Evolutionary conservation across 2,888 invertebrate genomes (phyloP).

Genomic region (Molanna angustata): DNA sequence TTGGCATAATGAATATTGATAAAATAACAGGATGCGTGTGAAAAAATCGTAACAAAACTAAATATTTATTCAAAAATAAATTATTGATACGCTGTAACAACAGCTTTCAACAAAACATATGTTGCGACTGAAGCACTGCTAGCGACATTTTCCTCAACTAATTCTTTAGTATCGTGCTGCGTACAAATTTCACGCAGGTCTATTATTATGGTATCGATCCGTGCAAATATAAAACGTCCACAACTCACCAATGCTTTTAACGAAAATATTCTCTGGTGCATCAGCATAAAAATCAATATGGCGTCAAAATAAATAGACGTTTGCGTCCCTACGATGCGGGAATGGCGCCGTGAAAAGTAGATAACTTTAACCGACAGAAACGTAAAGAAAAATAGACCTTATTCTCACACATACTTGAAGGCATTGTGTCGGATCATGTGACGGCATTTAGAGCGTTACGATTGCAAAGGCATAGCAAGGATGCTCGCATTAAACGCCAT

Average conservation of each 20-base stretch:
- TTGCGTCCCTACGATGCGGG: neutral
- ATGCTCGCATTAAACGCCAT: neutral
- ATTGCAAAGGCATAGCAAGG: neutral
- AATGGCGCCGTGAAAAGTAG: slow-evolving; percentile 2
- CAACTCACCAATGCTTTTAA: neutral
- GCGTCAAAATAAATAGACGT: neutral
- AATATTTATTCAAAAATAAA: too few relatives aligned
- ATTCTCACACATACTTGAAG: neutral
- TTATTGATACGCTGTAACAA: too few relatives aligned
- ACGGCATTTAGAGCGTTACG: slow-evolving; percentile 4
- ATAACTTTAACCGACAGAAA: slow-evolving; percentile 7
- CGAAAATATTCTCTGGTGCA: neutral
- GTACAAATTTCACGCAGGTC: slow-evolving; percentile 13
- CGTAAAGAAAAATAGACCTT: slow-evolving; percentile 6
- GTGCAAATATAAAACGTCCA: slow-evolving; percentile 1
- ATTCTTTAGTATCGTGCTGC: neutral
- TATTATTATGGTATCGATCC: slow-evolving; percentile 22
- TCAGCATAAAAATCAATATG: neutral
- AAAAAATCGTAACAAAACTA: too few relatives aligned
- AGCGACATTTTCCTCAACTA: slow-evolving; percentile 15
- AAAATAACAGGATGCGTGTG: too few relatives aligned
- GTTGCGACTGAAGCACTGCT: slow-evolving; percentile 14
- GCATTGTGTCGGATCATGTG: slow-evolving; percentile 7
- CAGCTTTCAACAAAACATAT: slow-evolving; percentile 13
- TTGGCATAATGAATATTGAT: too few relatives aligned